Percentiles rank a stretch among this genome's conserved stretches.
phyloP scores from a whole-genome alignment of 2,888 invertebrate genomes.

The Parascotia fuliginaria region DNA sequence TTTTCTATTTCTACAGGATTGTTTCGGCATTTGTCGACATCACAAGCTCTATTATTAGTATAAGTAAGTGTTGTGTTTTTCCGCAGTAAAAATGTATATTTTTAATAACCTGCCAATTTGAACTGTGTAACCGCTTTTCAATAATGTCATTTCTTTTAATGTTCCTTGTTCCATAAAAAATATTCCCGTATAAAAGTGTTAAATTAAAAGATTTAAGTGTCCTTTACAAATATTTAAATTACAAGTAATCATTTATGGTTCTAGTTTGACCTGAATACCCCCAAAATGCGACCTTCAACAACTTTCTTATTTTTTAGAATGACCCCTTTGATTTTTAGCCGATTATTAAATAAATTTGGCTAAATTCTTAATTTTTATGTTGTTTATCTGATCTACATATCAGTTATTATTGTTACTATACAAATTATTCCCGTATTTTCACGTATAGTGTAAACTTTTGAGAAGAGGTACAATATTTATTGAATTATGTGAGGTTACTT shows the following conservation, averaged over 20 bases:
- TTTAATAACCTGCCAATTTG: constrained; percentile 28
- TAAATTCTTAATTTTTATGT: constrained; percentile 15
- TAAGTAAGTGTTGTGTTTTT: constrained; percentile 29
- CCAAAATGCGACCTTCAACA: neutral
- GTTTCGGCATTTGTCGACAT: constrained; percentile 23
- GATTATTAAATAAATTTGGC: constrained; percentile 21
- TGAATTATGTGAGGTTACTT: constrained; percentile 3
- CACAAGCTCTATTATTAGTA: constrained; percentile 6
- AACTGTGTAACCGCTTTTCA: constrained; percentile 36
- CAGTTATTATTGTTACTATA: too few species aligned
- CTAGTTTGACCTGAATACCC: neutral
- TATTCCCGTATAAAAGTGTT: too few species aligned
- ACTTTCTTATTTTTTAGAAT: neutral
- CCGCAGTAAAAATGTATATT: constrained; percentile 7
- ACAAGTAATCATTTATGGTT: too few species aligned
- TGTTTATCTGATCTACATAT: too few species aligned
- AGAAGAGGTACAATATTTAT: neutral
- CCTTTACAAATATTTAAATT: neutral
- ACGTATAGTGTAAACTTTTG: too few species aligned
- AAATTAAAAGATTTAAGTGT: too few species aligned
- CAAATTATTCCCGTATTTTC: too few species aligned
- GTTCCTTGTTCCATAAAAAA: neutral
- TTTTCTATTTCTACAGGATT: constrained; percentile 3
- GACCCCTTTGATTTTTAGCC: constrained; percentile 13
- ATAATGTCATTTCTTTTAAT: neutral